Conservation (phyloP, 23 tunicate genomes). For the Corella eumyota region DNA sequence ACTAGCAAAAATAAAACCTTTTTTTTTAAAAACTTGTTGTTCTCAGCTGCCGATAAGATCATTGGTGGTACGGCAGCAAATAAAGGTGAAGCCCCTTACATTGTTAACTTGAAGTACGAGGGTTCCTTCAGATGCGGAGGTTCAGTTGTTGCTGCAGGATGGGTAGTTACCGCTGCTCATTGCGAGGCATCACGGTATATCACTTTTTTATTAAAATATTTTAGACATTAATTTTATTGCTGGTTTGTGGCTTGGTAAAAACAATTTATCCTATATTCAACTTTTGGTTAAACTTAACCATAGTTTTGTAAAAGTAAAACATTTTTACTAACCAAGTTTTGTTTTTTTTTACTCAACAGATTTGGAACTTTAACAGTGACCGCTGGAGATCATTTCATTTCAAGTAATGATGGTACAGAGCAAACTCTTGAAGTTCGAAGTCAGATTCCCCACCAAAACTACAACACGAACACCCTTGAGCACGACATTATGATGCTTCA, state of each 20-base stretch:
- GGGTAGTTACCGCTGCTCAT: slow-evolving; percentile 67
- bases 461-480: slow-evolving; percentile 39
- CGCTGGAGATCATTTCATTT: slow-evolving; percentile 42
- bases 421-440: slow-evolving; percentile 28
- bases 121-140: slow-evolving; percentile 79
- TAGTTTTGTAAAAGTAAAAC: too few species aligned
- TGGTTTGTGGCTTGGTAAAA: too few species aligned
- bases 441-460: slow-evolving; percentile 55
- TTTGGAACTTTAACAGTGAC: slow-evolving; percentile 23
- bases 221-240: not conserved
- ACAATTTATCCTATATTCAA: too few species aligned
- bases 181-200: slow-evolving; percentile 29
- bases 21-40: not conserved
- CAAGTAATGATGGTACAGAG: slow-evolving; percentile 45
- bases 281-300: too few species aligned
- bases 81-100: slow-evolving; percentile 29
- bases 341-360: not conserved
- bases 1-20: too few species aligned
- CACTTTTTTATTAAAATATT: not conserved
- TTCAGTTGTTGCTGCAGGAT: slow-evolving; percentile 30
- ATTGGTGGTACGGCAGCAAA: slow-evolving; percentile 27
- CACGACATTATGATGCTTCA: slow-evolving; percentile 74
- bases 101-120: slow-evolving; percentile 45
- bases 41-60: slow-evolving; percentile 43
- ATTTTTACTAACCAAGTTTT: too few species aligned